A percentile compares a stretch with the other conserved stretches of the same genome.
These are phyloP conservation scores for Agapostemon virescens DNA, from an alignment of 2,888 invertebrate species.

Conservation along the genomic window DNA sequence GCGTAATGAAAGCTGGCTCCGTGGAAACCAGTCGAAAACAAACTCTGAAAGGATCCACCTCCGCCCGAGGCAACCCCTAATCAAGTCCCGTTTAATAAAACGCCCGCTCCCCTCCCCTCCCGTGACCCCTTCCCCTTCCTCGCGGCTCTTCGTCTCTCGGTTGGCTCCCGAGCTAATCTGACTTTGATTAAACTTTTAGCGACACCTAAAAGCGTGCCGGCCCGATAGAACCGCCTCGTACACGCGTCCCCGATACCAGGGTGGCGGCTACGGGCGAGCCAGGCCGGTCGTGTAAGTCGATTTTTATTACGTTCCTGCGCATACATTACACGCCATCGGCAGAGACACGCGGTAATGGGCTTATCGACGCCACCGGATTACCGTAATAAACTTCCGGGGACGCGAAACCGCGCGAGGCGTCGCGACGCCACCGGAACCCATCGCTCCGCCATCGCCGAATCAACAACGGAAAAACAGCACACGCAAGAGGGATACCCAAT, in stretches of 20 bases:
- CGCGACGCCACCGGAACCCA: no score
- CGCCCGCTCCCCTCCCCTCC: slow-evolving; percentile 55
- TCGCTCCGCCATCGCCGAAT: not conserved
- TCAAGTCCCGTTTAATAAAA: slow-evolving; percentile 78
- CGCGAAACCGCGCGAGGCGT: slow-evolving; percentile 45
- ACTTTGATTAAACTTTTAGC: slow-evolving; percentile 80
- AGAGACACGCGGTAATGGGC: slow-evolving; percentile 61
- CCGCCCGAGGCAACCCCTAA: slow-evolving; percentile 68
- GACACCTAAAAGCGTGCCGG: slow-evolving; percentile 76
- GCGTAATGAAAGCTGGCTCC: slow-evolving; percentile 64
- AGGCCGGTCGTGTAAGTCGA: slow-evolving; percentile 75
- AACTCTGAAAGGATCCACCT: slow-evolving; percentile 70
- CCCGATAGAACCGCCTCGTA: slow-evolving; percentile 57
- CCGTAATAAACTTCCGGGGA: slow-evolving; percentile 60
- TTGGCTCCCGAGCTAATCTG: slow-evolving; percentile 75
- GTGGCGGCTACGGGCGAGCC: slow-evolving; percentile 47
- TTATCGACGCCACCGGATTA: slow-evolving; percentile 68
- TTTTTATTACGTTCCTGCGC: slow-evolving; percentile 78
- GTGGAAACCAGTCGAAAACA: slow-evolving; percentile 70
- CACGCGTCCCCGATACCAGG: slow-evolving; percentile 36
- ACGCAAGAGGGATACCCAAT: not conserved
- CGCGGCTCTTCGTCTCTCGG: slow-evolving; percentile 29
- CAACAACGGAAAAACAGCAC: not conserved
- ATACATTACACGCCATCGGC: slow-evolving; percentile 65
- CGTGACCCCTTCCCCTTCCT: slow-evolving; percentile 22